Evolutionary conservation across 2,888 invertebrate genomes (phyloP).

Genomic region (Seira ritae): DNA sequence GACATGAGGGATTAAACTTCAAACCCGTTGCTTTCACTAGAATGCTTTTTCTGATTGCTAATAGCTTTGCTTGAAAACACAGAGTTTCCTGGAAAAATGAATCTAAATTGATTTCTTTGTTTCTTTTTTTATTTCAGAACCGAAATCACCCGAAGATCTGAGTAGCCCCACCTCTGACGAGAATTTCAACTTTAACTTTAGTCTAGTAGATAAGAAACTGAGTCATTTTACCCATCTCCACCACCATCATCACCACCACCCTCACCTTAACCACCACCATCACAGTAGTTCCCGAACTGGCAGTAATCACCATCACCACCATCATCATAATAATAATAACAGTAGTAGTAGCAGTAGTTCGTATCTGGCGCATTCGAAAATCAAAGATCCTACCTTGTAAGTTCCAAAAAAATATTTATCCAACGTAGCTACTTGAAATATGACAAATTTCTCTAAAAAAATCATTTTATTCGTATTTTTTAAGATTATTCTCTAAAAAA

Average conservation of each 20-base stretch:
- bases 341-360: slow-evolving; percentile 52
- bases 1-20: too few relatives aligned
- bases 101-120: slow-evolving; percentile 10
- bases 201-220: slow-evolving; percentile 62
- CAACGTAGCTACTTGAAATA: background rate
- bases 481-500: slow-evolving; percentile 60
- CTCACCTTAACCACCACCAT: slow-evolving; percentile 35
- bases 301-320: slow-evolving; percentile 57
- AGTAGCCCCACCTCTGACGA: slow-evolving; percentile 68
- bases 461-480: too few relatives aligned
- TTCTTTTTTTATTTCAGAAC: slow-evolving; percentile 45
- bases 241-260: slow-evolving; percentile 46
- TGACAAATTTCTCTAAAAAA: too few relatives aligned
- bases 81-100: too few relatives aligned
- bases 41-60: too few relatives aligned
- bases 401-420: slow-evolving; percentile 22
- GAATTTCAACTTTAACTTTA: slow-evolving; percentile 69
- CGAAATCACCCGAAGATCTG: slow-evolving; percentile 59
- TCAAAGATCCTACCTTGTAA: slow-evolving; percentile 60
- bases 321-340: slow-evolving; percentile 56
- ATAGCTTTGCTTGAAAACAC: too few relatives aligned
- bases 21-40: too few relatives aligned
- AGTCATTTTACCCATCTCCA: slow-evolving; percentile 60
- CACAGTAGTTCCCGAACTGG: slow-evolving; percentile 51
- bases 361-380: slow-evolving; percentile 56